Conservation (phyloP, 1,140 invertebrate species). For the Ceratina japonica region DNA sequence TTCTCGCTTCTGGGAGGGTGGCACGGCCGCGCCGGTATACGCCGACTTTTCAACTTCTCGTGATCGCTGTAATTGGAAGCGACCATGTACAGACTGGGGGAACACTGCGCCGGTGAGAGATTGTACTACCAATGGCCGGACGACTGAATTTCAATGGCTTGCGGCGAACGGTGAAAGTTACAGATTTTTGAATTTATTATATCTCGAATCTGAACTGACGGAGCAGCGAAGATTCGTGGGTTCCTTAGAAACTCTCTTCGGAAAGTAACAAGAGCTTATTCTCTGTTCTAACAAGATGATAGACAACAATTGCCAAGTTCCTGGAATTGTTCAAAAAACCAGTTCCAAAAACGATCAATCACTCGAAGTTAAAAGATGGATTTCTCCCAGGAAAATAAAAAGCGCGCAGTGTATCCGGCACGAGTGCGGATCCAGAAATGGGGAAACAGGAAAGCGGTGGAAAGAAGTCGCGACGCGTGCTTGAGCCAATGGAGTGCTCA, state of each 20-base stretch:
- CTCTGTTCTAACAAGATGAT: too few species aligned
- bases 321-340: too few species aligned
- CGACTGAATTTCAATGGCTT: not conserved
- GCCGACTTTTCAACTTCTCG: not conserved
- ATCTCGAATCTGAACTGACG: too few species aligned
- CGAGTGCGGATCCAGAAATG: conserved; percentile 23
- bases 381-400: not conserved
- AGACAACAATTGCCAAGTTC: too few species aligned
- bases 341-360: not conserved
- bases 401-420: not conserved
- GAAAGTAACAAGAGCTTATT: too few species aligned
- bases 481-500: conserved; percentile 36
- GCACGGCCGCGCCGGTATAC: not conserved
- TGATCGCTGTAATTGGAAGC: conserved; percentile 12
- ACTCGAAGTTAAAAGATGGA: not conserved
- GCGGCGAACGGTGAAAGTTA: not conserved
- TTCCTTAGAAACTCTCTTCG: too few species aligned
- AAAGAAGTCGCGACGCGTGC: conserved; percentile 35
- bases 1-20: conserved; percentile 30
- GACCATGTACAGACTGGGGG: not conserved
- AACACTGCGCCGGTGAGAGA: not conserved
- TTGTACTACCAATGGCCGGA: too few species aligned
- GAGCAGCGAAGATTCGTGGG: too few species aligned
- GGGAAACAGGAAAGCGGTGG: conserved; percentile 12
- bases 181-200: not conserved